Conservation (phyloP, 2,888 invertebrate genomes). For the Cetonia aurata region DNA sequence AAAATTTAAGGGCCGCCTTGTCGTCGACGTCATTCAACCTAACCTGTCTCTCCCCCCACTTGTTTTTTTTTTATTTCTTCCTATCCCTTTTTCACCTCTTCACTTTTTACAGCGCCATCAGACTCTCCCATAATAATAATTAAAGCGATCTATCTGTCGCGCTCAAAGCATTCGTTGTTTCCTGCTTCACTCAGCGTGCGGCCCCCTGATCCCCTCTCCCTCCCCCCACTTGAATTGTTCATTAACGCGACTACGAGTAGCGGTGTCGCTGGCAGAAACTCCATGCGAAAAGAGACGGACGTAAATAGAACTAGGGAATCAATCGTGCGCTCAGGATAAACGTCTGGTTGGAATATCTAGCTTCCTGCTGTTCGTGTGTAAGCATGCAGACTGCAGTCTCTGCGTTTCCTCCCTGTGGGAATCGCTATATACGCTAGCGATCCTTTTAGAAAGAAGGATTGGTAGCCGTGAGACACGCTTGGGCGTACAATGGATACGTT, state of each 20-base stretch:
- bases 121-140: slow-evolving; percentile 36
- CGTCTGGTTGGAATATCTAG: slow-evolving; percentile 35
- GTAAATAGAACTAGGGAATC: slow-evolving; percentile 34
- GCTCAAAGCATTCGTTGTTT: background rate
- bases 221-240: slow-evolving; percentile 31
- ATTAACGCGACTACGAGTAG: slow-evolving; percentile 25
- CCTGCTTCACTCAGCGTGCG: background rate
- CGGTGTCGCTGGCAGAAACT: background rate
- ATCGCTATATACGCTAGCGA: too few species aligned
- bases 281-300: background rate
- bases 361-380: background rate
- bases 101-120: slow-evolving; percentile 15
- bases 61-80: background rate
- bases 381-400: background rate
- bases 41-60: slow-evolving; percentile 1
- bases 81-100: background rate
- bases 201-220: background rate
- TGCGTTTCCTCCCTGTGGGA: background rate
- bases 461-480: too few species aligned
- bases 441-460: too few species aligned
- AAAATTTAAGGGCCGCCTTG: slow-evolving; percentile 28
- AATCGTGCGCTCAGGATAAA: slow-evolving; percentile 35
- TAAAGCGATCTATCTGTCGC: slow-evolving; percentile 22
- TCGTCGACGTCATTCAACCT: background rate
- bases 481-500: background rate